Conservation (phyloP, 23 tunicate species). For the Styela plicata region DNA sequence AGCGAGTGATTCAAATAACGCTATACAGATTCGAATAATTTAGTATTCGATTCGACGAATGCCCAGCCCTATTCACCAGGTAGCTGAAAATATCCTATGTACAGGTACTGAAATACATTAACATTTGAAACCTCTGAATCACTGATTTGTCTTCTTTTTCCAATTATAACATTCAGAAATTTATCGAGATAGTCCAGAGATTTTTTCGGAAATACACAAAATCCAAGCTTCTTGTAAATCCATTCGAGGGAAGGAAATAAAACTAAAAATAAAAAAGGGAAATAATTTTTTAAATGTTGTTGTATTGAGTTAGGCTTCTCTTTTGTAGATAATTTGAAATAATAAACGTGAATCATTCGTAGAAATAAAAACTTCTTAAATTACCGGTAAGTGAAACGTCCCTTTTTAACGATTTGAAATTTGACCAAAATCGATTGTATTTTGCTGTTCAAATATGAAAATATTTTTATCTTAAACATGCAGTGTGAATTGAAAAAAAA, state of each 20-base stretch:
- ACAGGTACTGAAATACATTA: background rate
- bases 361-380: no score
- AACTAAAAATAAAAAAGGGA: constrained; percentile 22
- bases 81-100: background rate
- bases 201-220: constrained; percentile 33
- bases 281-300: background rate
- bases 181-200: constrained; percentile 7
- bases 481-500: no score
- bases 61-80: no score
- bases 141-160: constrained; percentile 2
- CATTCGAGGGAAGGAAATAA: constrained; percentile 50
- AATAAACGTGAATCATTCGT: no score
- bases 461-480: no score
- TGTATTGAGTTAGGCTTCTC: background rate
- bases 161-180: constrained; percentile 31
- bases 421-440: no score
- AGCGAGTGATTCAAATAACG: background rate
- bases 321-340: no score
- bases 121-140: background rate
- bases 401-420: no score
- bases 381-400: no score
- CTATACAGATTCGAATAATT: background rate
- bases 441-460: no score
- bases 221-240: constrained; percentile 9
- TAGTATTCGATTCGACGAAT: background rate